Evolutionary conservation across 2,888 invertebrate genomes (phyloP).

Genomic region (Mylabris sibirica): DNA sequence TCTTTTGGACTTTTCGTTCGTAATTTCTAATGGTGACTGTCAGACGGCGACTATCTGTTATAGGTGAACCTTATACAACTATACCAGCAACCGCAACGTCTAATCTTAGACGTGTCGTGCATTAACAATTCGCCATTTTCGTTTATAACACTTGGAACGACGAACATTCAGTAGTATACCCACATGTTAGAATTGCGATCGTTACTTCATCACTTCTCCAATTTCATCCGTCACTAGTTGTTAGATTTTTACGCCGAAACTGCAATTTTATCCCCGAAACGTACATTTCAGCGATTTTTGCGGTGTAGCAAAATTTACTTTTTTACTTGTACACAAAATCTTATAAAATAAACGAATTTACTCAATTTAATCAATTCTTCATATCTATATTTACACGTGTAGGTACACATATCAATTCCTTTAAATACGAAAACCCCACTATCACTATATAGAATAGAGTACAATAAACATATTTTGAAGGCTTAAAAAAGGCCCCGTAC

Average conservation of each 20-base stretch:
- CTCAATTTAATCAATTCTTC: no score
- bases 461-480: no score
- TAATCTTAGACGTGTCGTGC: conserved; percentile 57
- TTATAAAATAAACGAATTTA: no score
- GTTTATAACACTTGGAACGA: conserved; percentile 3
- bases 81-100: conserved; percentile 45
- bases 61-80: conserved; percentile 41
- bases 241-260: conserved; percentile 12
- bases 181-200: conserved; percentile 37
- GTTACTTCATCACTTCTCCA: conserved; percentile 28
- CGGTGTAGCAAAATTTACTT: not conserved
- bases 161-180: conserved; percentile 39
- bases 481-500: no score
- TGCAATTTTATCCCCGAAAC: not conserved
- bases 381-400: no score
- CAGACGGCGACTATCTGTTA: conserved; percentile 20
- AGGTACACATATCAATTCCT: no score
- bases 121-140: conserved; percentile 53
- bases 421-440: no score
- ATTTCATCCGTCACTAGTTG: conserved; percentile 18
- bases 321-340: not conserved
- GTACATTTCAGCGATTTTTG: conserved; percentile 4
- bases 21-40: conserved; percentile 18
- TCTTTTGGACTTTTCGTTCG: conserved; percentile 8
- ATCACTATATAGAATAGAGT: no score